Conservation (phyloP, 2,888 invertebrate species). For the Troilus luridus region DNA sequence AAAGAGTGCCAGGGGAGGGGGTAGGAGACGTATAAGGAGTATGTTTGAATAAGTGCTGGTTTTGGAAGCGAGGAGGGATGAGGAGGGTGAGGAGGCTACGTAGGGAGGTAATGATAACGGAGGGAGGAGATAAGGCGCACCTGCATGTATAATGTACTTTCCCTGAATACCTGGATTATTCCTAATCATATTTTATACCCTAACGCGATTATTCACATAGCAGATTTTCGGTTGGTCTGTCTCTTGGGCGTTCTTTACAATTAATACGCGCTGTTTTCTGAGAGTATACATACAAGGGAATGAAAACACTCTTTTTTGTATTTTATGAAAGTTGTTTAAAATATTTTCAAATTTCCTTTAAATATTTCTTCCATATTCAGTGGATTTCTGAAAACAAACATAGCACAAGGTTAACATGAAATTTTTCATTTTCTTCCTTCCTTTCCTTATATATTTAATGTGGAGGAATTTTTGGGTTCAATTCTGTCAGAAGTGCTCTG, state of each 20-base stretch:
- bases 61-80: background rate
- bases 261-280: background rate
- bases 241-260: background rate
- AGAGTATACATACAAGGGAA: too few relatives aligned
- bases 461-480: too few relatives aligned
- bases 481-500: too few relatives aligned
- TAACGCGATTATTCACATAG: background rate
- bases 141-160: conserved; percentile 34
- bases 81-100: background rate
- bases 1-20: background rate
- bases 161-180: conserved; percentile 8
- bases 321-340: too few relatives aligned
- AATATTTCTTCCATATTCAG: too few relatives aligned
- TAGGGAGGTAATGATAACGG: background rate
- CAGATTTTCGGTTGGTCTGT: background rate
- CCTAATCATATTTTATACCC: conserved; percentile 19
- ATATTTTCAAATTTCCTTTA: too few relatives aligned
- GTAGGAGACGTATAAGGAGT: background rate
- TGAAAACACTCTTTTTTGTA: too few relatives aligned
- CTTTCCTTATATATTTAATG: too few relatives aligned
- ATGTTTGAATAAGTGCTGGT: background rate
- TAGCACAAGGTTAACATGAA: too few relatives aligned
- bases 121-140: background rate
- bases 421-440: too few relatives aligned
- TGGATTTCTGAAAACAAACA: too few relatives aligned